A percentile compares a stretch with the other conserved stretches of the same genome.
phyloP scores from a whole-genome alignment of 2,113 vertebrate genomes.

The Paedocypris sp. region DNA sequence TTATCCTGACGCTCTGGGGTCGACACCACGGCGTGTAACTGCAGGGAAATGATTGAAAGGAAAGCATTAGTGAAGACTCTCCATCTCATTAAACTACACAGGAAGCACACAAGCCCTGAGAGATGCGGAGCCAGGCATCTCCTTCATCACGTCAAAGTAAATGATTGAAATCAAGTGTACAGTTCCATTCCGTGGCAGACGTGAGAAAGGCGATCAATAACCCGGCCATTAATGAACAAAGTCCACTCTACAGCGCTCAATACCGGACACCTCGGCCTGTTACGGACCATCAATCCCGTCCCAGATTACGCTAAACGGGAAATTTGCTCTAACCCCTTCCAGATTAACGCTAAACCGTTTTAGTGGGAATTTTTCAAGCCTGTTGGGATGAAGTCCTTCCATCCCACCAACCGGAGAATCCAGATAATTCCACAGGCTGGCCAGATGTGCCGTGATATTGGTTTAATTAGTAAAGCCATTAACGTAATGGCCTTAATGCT shows the following conservation, averaged over 20 bases:
- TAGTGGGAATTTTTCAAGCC: background rate
- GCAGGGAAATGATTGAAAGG: slow-evolving; percentile 37
- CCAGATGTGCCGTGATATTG: slow-evolving; percentile 35
- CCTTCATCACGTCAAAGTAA: slow-evolving; percentile 41
- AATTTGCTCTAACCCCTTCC: background rate
- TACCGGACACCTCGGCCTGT: slow-evolving; percentile 37
- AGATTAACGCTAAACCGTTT: background rate
- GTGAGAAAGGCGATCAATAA: slow-evolving; percentile 37
- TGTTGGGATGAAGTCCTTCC: background rate
- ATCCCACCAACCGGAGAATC: slow-evolving; percentile 18
- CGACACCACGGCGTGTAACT: slow-evolving; percentile 50
- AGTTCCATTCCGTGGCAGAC: slow-evolving; percentile 22
- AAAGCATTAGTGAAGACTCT: background rate
- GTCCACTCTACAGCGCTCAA: slow-evolving; percentile 38
- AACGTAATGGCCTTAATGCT: slow-evolving; percentile 38
- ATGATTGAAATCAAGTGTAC: slow-evolving; percentile 44
- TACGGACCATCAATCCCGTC: slow-evolving; percentile 36
- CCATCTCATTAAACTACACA: background rate
- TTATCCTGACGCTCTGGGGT: slow-evolving; percentile 36
- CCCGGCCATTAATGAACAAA: slow-evolving; percentile 51
- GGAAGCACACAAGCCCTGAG: background rate
- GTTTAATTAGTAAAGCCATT: slow-evolving; percentile 52
- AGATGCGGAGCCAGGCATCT: slow-evolving; percentile 32
- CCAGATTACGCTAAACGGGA: background rate
- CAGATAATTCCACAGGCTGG: slow-evolving; percentile 7